A percentile compares a stretch with the other conserved stretches of the same genome.
Conservation (phyloP, 2,888 invertebrate species). For the Tubulanus polymorphus region DNA sequence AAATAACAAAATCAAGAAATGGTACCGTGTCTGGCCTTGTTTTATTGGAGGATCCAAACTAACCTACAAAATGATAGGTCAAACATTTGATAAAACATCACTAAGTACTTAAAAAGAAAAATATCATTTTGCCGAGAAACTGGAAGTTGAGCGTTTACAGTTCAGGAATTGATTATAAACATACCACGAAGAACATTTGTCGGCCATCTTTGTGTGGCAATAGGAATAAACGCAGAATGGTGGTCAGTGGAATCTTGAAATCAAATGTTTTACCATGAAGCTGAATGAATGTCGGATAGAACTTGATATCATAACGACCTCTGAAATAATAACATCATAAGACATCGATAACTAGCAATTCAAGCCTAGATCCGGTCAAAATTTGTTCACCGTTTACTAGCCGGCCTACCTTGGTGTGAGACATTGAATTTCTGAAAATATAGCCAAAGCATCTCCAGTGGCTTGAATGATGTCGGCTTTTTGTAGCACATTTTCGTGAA, state of each 20-base stretch:
- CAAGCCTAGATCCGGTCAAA: neutral
- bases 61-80: conserved; percentile 53
- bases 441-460: conserved; percentile 95
- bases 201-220: conserved; percentile 96
- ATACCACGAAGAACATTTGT: conserved; percentile 95
- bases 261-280: conserved; percentile 98
- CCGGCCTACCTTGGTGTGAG: conserved; percentile 97
- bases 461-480: conserved; percentile 97
- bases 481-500: conserved; percentile 92
- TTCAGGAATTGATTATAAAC: conserved; percentile 21
- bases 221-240: conserved; percentile 88
- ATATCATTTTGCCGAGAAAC: conserved; percentile 1
- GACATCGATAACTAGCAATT: neutral
- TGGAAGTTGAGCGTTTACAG: neutral
- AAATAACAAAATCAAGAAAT: conserved; percentile 90
- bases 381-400: no score
- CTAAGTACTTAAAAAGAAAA: no score
- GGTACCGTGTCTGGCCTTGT: conserved; percentile 98
- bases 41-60: conserved; percentile 98
- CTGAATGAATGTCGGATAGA: conserved; percentile 86
- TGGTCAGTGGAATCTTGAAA: conserved; percentile 98
- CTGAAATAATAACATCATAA: conserved; percentile 59
- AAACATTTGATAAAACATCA: no score
- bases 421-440: conserved; percentile 94
- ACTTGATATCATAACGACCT: conserved; percentile 94